Conservation (phyloP, 2,888 invertebrate species). For the Operophtera brumata region DNA sequence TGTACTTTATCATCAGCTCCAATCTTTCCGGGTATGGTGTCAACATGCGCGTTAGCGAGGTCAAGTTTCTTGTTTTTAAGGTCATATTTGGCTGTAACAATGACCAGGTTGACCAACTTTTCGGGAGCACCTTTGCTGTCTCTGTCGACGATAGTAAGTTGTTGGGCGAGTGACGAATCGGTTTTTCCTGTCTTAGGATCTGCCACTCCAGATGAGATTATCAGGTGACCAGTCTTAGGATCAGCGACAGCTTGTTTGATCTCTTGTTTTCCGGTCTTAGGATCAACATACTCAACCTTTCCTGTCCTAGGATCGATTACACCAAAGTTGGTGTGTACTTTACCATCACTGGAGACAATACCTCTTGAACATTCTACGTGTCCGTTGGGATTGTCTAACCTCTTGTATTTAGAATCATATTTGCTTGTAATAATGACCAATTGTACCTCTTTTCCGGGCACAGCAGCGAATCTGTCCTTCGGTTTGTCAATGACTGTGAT, state of each 20-base stretch:
- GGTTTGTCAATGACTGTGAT: constrained; percentile 69
- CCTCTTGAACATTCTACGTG: constrained; percentile 75
- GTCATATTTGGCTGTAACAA: constrained; percentile 78
- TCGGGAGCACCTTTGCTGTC: constrained; percentile 55
- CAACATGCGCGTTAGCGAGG: constrained; percentile 67
- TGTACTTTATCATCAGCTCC: constrained; percentile 75
- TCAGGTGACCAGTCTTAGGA: constrained; percentile 78
- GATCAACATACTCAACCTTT: constrained; percentile 76
- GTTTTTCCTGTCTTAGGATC: constrained; percentile 81
- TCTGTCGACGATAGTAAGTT: constrained; percentile 69
- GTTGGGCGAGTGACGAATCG: constrained; percentile 76
- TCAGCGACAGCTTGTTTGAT: constrained; percentile 80
- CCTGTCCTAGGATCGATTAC: constrained; percentile 80
- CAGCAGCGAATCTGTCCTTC: constrained; percentile 61
- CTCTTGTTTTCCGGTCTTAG: constrained; percentile 78
- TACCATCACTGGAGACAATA: constrained; percentile 60
- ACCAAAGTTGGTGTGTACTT: constrained; percentile 77
- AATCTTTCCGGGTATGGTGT: constrained; percentile 53
- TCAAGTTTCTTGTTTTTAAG: constrained; percentile 66
- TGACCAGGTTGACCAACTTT: constrained; percentile 67
- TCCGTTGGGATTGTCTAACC: constrained; percentile 78
- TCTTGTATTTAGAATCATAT: constrained; percentile 79
- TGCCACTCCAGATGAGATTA: constrained; percentile 77
- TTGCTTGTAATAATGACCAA: constrained; percentile 78
- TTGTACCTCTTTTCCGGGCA: constrained; percentile 74